Evolutionary conservation across 2,888 invertebrate species (phyloP), one percentile per base, ranked within the genome.

Genomic region (Gastracanthus pulcherrimus): DNA sequence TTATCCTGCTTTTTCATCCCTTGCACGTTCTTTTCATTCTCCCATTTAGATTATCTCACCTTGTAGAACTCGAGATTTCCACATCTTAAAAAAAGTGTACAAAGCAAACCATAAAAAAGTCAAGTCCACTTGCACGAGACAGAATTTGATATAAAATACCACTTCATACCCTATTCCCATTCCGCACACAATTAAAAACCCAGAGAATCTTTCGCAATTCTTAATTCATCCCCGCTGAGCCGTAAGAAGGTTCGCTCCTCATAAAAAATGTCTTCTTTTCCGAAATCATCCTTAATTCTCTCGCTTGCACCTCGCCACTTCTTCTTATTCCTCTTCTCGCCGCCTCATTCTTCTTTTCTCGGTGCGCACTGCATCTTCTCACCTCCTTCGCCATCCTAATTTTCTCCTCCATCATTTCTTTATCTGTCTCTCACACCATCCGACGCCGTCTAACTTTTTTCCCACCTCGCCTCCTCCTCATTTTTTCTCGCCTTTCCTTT

Each of bases 391-490:
- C n/a, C n/a, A 62, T 51, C 75, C 80, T 75, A 80, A 80, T 80
- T 80, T 80, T 75, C 75, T 75, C 75, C 55, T 80, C 55, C 64
- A 64, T 75, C 80, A 80, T 80, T 75, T 80, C 75, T 80, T 75
- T 80, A 75, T 80, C 80, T 80, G 80, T 60, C 74, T 60, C 67
- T 51, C 60, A 16, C 79, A 72, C 79, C 77, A 19, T n/a, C n/a
- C n/a, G n/a, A n/a, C 36, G 5, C 23, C 31, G 51, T 19, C 48
- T 62, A 70, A 76, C 71, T 64, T 78, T 76, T 60, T 78, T 38
- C 45, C 36, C 29, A 6, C 64, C 66, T 16, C 11, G 9, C 31
- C n/a, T n/a, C 41, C n/a, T 45, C 45, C 26, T 34, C 45, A 45
- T 45, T 69, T 69, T 69, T 69, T 70, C 26, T 45, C 70, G 29